Conservation (phyloP, 1,140 invertebrate species). For the Musca domestica region DNA sequence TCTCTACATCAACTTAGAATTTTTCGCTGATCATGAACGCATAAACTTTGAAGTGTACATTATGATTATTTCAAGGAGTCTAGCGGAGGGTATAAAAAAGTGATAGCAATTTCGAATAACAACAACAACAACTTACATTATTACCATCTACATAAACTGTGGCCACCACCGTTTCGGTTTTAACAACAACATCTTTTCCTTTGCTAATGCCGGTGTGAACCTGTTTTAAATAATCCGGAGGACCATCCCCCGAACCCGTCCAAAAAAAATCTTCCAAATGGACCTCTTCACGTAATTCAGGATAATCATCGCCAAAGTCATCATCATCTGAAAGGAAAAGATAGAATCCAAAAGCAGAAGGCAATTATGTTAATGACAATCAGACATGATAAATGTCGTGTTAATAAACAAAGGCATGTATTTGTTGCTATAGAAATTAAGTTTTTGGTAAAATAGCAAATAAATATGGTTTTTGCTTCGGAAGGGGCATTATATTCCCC, state of each 20-base stretch:
- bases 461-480: too few relatives aligned
- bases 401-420: background rate
- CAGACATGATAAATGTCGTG: background rate
- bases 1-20: too few relatives aligned
- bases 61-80: background rate
- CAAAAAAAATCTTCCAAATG: conserved; percentile 80
- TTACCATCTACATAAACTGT: conserved; percentile 61
- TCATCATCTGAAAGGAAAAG: conserved; percentile 31
- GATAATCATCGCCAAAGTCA: conserved; percentile 44
- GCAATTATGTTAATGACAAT: background rate
- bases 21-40: too few relatives aligned
- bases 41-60: too few relatives aligned
- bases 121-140: conserved; percentile 35
- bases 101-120: too few relatives aligned
- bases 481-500: too few relatives aligned
- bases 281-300: conserved; percentile 60
- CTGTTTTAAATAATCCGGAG: conserved; percentile 53
- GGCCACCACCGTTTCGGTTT: conserved; percentile 59
- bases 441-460: background rate
- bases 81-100: background rate
- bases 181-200: conserved; percentile 50
- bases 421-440: conserved; percentile 9
- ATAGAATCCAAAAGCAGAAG: background rate
- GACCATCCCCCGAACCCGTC: conserved; percentile 78
- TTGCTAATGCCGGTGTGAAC: conserved; percentile 50